Evolutionary conservation across 2,888 invertebrate genomes (phyloP).

Genomic region (Protodeltote pygarga): DNA sequence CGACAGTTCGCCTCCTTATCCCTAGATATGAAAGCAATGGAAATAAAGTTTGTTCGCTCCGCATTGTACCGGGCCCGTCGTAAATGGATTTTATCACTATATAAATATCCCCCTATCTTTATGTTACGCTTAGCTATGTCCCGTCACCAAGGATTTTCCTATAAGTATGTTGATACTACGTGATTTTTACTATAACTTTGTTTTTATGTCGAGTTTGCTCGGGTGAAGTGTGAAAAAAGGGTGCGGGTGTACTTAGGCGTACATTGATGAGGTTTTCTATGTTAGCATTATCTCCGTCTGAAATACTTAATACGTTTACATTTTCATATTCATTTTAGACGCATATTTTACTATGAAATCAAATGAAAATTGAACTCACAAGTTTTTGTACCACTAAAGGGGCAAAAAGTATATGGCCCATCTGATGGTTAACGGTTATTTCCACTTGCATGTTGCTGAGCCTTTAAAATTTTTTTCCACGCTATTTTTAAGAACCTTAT

Average conservation of each 20-base stretch:
- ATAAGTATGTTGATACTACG: constrained; percentile 46
- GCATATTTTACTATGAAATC: too few species aligned
- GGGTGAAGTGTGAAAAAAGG: constrained; percentile 29
- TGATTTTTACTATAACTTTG: constrained; percentile 43
- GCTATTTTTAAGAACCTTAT: too few species aligned
- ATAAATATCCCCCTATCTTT: constrained; percentile 76
- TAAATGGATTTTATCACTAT: constrained; percentile 86
- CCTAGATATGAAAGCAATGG: constrained; percentile 82
- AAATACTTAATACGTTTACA: too few species aligned
- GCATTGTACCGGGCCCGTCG: constrained; percentile 76
- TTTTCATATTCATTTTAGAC: too few species aligned
- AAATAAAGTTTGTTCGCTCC: constrained; percentile 83
- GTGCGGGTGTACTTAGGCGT: constrained; percentile 18
- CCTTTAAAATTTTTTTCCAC: too few species aligned
- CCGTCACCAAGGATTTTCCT: constrained; percentile 45
- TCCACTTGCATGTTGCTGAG: too few species aligned
- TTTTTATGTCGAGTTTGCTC: constrained; percentile 38
- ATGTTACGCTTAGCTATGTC: constrained; percentile 60
- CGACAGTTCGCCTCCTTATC: constrained; percentile 53
- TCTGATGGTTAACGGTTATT: too few species aligned
- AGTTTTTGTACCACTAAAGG: too few species aligned
- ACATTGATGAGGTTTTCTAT: too few species aligned
- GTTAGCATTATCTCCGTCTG: too few species aligned
- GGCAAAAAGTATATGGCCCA: too few species aligned
- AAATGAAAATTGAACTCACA: too few species aligned